Evolutionary conservation across 1,140 invertebrate genomes (phyloP).

Genomic region (Polypedilum vanderplanki): DNA sequence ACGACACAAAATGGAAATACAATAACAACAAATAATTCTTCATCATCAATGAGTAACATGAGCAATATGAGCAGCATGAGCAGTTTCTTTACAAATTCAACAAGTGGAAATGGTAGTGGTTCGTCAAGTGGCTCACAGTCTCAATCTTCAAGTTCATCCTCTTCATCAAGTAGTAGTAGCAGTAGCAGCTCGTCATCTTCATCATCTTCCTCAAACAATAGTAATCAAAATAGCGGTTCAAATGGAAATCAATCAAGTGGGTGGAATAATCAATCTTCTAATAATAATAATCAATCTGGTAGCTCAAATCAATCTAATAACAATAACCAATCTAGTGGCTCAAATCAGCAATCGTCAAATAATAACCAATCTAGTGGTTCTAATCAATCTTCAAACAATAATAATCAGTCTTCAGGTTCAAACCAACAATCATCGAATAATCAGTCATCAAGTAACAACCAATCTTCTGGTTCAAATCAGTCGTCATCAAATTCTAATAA

Average conservation of each 20-base stretch:
- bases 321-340: constrained; percentile 31
- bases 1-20: constrained; percentile 47
- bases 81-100: not conserved
- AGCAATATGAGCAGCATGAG: constrained; percentile 34
- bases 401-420: constrained; percentile 26
- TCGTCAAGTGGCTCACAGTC: constrained; percentile 36
- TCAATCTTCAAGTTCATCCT: constrained; percentile 37
- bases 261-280: constrained; percentile 31
- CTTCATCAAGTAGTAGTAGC: constrained; percentile 32
- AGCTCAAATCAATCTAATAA: constrained; percentile 21
- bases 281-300: not conserved
- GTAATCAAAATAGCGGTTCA: not conserved
- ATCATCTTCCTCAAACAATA: constrained; percentile 31
- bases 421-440: not conserved
- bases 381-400: constrained; percentile 29
- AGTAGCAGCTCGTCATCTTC: not conserved
- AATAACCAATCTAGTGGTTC: not conserved
- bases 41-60: constrained; percentile 38
- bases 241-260: constrained; percentile 24
- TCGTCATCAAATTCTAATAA: constrained; percentile 29
- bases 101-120: constrained; percentile 32
- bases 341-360: constrained; percentile 31
- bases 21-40: constrained; percentile 43
- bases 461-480: constrained; percentile 29
- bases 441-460: constrained; percentile 26